phyloP scores from a whole-genome alignment of 2,888 invertebrate genomes.

The Nomada goodeniana region DNA sequence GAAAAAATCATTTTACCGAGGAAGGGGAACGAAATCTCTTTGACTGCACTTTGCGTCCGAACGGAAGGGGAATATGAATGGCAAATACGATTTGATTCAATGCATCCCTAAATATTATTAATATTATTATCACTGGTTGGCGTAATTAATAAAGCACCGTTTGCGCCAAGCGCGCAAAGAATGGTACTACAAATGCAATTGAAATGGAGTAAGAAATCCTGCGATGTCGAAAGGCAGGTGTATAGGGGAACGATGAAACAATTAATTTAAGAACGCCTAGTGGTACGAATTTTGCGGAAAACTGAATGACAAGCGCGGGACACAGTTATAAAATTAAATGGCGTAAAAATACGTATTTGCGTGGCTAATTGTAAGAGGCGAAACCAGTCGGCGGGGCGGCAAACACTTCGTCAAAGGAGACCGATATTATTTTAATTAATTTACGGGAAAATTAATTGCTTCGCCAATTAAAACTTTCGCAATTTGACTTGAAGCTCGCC shows the following conservation, averaged over 20 bases:
- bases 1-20: too few species aligned
- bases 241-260: not conserved
- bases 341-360: conserved; percentile 21
- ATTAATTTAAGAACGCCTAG: not conserved
- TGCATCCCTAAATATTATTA: too few species aligned
- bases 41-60: too few species aligned
- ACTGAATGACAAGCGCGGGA: conserved; percentile 15
- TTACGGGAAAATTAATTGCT: conserved; percentile 74
- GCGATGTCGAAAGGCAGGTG: too few species aligned
- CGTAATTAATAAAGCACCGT: too few species aligned
- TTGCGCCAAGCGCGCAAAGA: too few species aligned
- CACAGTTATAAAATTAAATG: conserved; percentile 2
- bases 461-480: conserved; percentile 74
- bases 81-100: too few species aligned
- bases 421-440: conserved; percentile 75
- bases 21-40: too few species aligned
- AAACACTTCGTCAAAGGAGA: conserved; percentile 38
- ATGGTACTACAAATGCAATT: too few species aligned
- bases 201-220: too few species aligned
- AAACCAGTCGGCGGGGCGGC: conserved; percentile 16
- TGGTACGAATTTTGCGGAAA: not conserved
- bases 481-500: conserved; percentile 63
- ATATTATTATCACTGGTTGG: too few species aligned
- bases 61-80: too few species aligned
- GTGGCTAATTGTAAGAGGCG: conserved; percentile 5